Evolutionary conservation across 2,888 invertebrate genomes (phyloP).

Genomic region (Eulithis prunata): DNA sequence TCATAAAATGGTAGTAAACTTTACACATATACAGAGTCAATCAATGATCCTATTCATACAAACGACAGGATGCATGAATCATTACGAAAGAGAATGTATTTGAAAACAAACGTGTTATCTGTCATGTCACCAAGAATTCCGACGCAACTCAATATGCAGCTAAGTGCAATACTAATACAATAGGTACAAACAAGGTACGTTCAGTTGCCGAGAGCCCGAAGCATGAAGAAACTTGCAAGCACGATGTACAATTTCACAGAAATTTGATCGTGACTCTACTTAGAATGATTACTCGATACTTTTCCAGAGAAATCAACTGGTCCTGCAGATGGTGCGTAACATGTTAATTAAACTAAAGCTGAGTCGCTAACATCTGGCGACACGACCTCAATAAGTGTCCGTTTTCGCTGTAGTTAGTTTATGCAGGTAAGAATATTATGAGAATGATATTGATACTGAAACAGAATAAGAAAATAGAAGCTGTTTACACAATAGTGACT

Average conservation of each 20-base stretch:
- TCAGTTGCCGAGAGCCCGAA: background rate
- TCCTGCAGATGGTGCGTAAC: constrained; percentile 44
- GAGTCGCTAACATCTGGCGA: constrained; percentile 54
- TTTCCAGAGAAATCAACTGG: constrained; percentile 30
- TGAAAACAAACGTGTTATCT: constrained; percentile 12
- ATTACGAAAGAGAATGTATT: constrained; percentile 45
- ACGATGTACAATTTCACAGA: constrained; percentile 12
- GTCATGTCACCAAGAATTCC: constrained; percentile 3
- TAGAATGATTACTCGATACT: constrained; percentile 18
- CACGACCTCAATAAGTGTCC: constrained; percentile 46
- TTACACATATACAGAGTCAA: constrained; percentile 49
- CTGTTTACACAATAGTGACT: constrained; percentile 14
- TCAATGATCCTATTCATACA: constrained; percentile 60
- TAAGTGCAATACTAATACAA: too few relatives aligned
- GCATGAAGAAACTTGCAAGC: constrained; percentile 7
- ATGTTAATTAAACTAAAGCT: constrained; percentile 43
- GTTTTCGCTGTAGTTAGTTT: constrained; percentile 43
- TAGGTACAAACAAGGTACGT: too few relatives aligned
- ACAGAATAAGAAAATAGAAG: constrained; percentile 1
- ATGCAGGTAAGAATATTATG: constrained; percentile 31
- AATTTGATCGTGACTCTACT: constrained; percentile 14
- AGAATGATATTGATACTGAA: background rate
- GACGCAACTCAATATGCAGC: background rate
- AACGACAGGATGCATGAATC: constrained; percentile 62
- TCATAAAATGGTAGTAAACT: constrained; percentile 52